Conservation (phyloP, 2,888 invertebrate species). For the Morpho helenor region DNA sequence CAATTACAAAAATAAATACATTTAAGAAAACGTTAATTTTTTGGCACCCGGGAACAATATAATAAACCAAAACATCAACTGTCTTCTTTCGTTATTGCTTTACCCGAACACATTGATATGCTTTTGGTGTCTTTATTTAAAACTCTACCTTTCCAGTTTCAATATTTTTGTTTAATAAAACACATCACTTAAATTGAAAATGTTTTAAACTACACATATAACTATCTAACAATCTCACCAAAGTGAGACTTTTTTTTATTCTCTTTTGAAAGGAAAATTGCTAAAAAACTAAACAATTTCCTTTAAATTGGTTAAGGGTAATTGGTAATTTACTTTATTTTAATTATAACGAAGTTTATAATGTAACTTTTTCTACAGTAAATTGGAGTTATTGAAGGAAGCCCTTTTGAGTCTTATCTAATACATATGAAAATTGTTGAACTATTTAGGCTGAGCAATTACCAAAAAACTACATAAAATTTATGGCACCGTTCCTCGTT, state of each 20-base stretch:
- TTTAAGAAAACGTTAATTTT: not conserved
- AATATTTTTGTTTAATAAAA: too few relatives aligned
- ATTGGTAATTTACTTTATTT: not conserved
- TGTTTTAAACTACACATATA: too few relatives aligned
- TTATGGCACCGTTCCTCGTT: constrained; percentile 75
- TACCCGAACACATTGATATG: not conserved
- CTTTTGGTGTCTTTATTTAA: not conserved
- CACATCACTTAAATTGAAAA: too few relatives aligned
- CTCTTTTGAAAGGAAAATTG: too few relatives aligned
- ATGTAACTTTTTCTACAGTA: constrained; percentile 11
- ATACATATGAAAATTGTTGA: constrained; percentile 17
- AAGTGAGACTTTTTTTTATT: too few relatives aligned
- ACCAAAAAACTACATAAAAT: constrained; percentile 48
- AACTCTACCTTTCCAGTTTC: too few relatives aligned
- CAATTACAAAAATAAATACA: too few relatives aligned
- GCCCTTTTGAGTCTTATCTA: constrained; percentile 49
- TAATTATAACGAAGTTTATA: constrained; percentile 3
- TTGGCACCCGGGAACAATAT: not conserved
- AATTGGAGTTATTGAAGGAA: constrained; percentile 51
- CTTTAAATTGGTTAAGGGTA: too few relatives aligned
- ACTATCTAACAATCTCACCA: too few relatives aligned
- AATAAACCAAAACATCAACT: not conserved
- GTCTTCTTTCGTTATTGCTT: not conserved
- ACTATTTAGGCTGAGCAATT: constrained; percentile 61
- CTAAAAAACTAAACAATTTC: too few relatives aligned